Evolutionary conservation across 2,888 invertebrate species (phyloP).

Genomic region (Calameuta filiformis): DNA sequence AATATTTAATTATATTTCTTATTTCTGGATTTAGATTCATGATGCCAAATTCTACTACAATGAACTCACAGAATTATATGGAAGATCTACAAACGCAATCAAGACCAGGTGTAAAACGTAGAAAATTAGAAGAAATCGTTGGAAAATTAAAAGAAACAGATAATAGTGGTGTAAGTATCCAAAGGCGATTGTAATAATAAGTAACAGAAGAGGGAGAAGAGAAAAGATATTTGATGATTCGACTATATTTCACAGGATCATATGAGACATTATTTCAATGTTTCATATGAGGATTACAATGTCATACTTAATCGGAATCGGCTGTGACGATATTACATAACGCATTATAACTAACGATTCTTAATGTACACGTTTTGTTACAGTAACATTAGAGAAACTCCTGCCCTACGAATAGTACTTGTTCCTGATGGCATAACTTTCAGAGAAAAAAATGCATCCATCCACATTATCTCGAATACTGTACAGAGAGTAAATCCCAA

Average conservation of each 20-base stretch:
- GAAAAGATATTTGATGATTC: conserved; percentile 24
- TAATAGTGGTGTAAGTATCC: conserved; percentile 12
- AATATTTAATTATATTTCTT: not conserved
- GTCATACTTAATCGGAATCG: conserved; percentile 20
- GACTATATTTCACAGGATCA: conserved; percentile 38
- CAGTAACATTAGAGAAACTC: conserved; percentile 34
- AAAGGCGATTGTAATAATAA: not conserved
- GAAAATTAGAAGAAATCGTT: conserved; percentile 42
- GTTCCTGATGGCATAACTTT: not conserved
- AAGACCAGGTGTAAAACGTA: conserved; percentile 28
- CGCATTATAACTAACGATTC: conserved; percentile 26
- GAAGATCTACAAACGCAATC: conserved; percentile 20
- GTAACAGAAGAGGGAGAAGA: not conserved
- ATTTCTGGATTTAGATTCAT: not conserved
- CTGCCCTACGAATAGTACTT: conserved; percentile 28
- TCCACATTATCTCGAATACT: not conserved
- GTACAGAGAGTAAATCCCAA: conserved; percentile 9
- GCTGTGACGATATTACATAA: conserved; percentile 23
- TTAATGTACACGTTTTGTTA: conserved; percentile 30
- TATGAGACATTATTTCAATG: conserved; percentile 35
- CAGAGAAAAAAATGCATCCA: not conserved
- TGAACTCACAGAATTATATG: conserved; percentile 20
- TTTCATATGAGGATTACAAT: conserved; percentile 26
- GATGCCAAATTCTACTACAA: conserved; percentile 1
- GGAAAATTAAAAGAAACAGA: conserved; percentile 38